These are phyloP conservation scores for Polymixis lichenea DNA, from an alignment of 2,888 invertebrate genomes.

Conservation along the genomic window DNA sequence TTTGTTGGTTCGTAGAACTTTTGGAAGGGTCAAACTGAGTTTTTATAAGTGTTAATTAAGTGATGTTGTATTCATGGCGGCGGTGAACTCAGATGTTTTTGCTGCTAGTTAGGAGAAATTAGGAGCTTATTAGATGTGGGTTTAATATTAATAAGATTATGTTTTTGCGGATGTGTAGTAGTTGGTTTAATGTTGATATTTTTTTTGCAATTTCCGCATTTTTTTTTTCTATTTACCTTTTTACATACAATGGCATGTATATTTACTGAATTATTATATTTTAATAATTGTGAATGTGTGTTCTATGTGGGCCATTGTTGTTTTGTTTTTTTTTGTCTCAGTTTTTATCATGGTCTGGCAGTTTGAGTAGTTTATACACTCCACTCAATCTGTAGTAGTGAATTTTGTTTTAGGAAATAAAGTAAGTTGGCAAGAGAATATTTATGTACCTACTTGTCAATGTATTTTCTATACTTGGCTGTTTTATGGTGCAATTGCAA, in stretches of 20 bases:
- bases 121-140: conserved; percentile 50
- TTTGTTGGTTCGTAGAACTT: conserved; percentile 76
- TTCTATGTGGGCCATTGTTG: no score
- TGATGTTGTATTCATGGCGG: conserved; percentile 77
- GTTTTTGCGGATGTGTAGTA: not conserved
- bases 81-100: conserved; percentile 70
- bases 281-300: no score
- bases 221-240: no score
- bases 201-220: no score
- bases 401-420: not conserved
- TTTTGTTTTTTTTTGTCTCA: no score
- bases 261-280: no score
- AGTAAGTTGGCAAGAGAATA: not conserved
- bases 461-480: no score
- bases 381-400: no score
- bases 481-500: not conserved
- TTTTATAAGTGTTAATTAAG: conserved; percentile 88
- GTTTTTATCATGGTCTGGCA: no score
- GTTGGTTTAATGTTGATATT: not conserved
- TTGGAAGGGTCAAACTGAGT: conserved; percentile 80
- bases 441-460: not conserved
- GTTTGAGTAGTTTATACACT: no score
- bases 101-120: conserved; percentile 48
- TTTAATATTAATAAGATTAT: conserved; percentile 60
- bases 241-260: no score